These are phyloP conservation scores for Triops cancriformis DNA, from an alignment of 1,140 invertebrate genomes.

Conservation along the genomic window DNA sequence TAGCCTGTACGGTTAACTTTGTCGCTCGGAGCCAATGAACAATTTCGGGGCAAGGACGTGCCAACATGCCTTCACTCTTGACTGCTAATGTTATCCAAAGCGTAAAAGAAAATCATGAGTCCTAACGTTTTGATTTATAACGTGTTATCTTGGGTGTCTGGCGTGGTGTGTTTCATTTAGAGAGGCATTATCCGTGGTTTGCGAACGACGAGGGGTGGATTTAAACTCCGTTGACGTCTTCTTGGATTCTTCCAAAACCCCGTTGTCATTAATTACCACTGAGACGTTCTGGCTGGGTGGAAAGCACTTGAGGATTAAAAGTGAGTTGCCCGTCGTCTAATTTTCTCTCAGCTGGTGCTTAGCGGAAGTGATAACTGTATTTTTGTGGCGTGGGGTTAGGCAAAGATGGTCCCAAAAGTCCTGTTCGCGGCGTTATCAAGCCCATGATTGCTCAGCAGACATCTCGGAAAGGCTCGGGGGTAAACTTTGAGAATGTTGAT, in stretches of 20 bases:
- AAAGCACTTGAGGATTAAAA: constrained; percentile 57
- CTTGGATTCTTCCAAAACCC: constrained; percentile 53
- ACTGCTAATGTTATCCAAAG: background rate
- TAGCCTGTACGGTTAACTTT: background rate
- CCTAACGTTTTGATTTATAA: background rate
- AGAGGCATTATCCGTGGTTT: constrained; percentile 47
- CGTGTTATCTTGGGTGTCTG: background rate
- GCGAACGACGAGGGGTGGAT: constrained; percentile 52
- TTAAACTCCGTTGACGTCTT: constrained; percentile 53
- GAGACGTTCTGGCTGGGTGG: constrained; percentile 58
- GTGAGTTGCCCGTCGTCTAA: constrained; percentile 36
- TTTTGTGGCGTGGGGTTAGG: constrained; percentile 33
- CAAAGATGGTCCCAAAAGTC: constrained; percentile 41
- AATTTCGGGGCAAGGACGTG: background rate
- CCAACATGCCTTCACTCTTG: background rate
- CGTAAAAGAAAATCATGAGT: background rate
- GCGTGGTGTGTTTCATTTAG: constrained; percentile 38
- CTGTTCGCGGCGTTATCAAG: constrained; percentile 37
- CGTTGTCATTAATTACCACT: constrained; percentile 48
- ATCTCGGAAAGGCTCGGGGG: constrained; percentile 42
- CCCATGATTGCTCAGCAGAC: constrained; percentile 37
- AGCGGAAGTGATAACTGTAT: background rate
- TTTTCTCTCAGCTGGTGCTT: background rate
- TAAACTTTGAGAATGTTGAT: constrained; percentile 36
- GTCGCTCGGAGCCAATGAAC: background rate